Conservation (phyloP, 1,140 invertebrate species). For the Bombus superbus region DNA sequence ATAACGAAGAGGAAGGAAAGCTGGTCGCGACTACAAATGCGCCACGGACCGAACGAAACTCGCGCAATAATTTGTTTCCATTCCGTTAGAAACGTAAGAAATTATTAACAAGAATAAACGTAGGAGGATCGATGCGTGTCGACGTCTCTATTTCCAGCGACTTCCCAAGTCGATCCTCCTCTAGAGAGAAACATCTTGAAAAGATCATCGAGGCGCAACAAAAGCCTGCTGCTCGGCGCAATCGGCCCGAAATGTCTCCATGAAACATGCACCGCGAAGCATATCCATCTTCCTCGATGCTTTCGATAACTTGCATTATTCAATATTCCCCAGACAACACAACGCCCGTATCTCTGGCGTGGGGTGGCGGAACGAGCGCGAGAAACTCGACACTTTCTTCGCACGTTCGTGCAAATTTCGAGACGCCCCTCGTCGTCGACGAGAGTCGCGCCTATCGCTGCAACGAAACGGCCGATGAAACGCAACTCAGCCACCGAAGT, state of each 20-base stretch:
- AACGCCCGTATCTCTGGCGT: not conserved
- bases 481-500: not conserved
- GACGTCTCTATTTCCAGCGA: too few relatives aligned
- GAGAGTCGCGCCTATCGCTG: not conserved
- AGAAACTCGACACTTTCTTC: not conserved
- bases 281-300: not conserved
- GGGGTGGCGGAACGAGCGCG: not conserved
- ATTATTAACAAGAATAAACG: slow-evolving; percentile 23
- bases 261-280: not conserved
- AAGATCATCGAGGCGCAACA: not conserved
- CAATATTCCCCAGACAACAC: not conserved
- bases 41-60: slow-evolving; percentile 23
- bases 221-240: too few relatives aligned
- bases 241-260: not conserved
- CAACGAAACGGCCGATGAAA: not conserved
- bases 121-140: too few relatives aligned
- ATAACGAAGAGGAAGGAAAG: slow-evolving; percentile 21
- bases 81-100: not conserved
- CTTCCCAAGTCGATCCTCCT: not conserved
- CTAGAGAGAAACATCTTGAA: not conserved
- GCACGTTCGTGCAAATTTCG: not conserved
- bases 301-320: slow-evolving; percentile 1
- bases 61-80: slow-evolving; percentile 37
- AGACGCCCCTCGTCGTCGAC: too few relatives aligned
- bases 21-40: not conserved